Conservation (phyloP, 2,797 vertebrate genomes). For the Lacerta agilis region DNA sequence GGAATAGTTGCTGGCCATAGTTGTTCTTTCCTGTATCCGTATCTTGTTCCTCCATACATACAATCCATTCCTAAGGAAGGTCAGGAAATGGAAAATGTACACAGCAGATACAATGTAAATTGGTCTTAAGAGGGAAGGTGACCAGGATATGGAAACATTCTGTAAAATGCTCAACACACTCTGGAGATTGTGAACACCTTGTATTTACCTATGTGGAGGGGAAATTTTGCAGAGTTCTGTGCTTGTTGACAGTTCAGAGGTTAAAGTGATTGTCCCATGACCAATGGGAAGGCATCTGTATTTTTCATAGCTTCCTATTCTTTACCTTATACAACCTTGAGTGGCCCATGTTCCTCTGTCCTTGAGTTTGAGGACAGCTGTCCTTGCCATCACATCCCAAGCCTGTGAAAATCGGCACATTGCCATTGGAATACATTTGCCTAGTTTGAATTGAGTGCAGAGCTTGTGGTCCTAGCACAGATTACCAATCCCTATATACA, state of each 20-base stretch:
- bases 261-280: background rate
- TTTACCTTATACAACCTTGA: background rate
- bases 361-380: background rate
- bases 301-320: background rate
- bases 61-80: background rate
- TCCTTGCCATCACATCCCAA: background rate
- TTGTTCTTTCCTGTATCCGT: background rate
- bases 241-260: background rate
- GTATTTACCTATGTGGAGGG: background rate
- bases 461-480: background rate
- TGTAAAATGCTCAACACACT: rapidly evolving
- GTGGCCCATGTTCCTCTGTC: background rate
- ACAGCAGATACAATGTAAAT: background rate
- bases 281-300: background rate
- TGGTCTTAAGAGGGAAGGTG: background rate
- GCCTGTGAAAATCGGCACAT: background rate
- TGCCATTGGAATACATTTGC: background rate
- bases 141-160: background rate
- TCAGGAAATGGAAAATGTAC: background rate
- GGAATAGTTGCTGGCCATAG: background rate
- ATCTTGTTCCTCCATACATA: background rate
- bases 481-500: background rate
- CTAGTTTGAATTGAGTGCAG: background rate
- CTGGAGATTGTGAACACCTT: background rate
- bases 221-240: background rate